A percentile compares a stretch with the other conserved stretches of the same genome.
Evolutionary conservation across 2,113 vertebrate genomes (phyloP).

Genomic region (Myiopsitta monachus): DNA sequence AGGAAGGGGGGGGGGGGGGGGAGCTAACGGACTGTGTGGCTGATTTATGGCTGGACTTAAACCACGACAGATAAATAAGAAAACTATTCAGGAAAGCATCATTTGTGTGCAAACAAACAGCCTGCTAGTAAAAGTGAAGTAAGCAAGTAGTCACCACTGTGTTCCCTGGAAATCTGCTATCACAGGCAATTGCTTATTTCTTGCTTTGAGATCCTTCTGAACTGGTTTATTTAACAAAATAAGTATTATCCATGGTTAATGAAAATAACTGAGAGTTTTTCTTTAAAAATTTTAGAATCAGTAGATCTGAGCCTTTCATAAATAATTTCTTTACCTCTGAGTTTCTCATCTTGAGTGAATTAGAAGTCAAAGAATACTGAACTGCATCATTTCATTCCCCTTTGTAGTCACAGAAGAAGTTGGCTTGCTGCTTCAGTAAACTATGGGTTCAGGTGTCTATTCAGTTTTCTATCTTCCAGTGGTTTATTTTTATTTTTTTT

Average conservation of each 20-base stretch:
- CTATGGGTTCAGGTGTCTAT: not conserved
- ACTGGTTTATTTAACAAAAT: not conserved
- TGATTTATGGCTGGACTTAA: too few species aligned
- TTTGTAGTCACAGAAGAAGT: not conserved
- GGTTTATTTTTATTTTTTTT: not conserved
- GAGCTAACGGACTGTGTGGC: too few species aligned
- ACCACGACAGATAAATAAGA: not conserved
- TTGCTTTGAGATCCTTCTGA: not conserved
- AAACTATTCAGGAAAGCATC: not conserved
- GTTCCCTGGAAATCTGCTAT: not conserved
- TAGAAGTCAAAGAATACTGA: not conserved
- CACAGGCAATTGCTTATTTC: not conserved
- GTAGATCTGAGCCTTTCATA: not conserved
- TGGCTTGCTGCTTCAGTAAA: not conserved
- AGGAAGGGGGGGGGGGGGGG: too few species aligned
- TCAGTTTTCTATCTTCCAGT: not conserved
- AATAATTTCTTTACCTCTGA: not conserved
- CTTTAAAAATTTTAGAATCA: not conserved
- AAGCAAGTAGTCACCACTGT: not conserved
- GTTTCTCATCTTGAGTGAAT: not conserved
- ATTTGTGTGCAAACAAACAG: not conserved
- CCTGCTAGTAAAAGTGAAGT: not conserved
- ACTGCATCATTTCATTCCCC: not conserved
- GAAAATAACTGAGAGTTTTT: not conserved
- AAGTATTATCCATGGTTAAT: not conserved